Percentiles rank a stretch among this genome's conserved stretches.
phyloP scores from a whole-genome alignment of 1,140 invertebrate genomes.

The Tetramorium alpestre region DNA sequence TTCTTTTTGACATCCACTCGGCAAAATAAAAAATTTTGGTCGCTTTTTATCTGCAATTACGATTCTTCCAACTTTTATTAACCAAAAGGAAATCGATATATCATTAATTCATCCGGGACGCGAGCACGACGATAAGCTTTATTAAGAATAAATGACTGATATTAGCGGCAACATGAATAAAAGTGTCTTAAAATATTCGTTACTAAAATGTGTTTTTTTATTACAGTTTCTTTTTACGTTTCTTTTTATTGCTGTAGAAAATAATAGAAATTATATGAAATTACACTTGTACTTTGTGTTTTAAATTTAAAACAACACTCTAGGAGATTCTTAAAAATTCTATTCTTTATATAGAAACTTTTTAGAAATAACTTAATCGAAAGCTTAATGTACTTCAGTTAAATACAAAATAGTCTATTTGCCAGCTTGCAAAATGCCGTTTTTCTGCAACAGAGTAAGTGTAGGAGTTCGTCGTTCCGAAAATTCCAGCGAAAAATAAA shows the following conservation, averaged over 20 bases:
- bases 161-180: not conserved
- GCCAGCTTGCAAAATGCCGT: not conserved
- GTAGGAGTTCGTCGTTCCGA: constrained; percentile 37
- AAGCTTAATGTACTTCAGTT: constrained; percentile 3
- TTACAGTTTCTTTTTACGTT: not conserved
- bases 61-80: not conserved
- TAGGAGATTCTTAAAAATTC: not conserved
- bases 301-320: not conserved
- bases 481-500: constrained; percentile 38
- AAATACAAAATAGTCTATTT: constrained; percentile 1
- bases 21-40: not conserved
- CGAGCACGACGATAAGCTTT: not conserved
- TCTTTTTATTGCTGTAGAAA: not conserved
- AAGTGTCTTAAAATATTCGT: constrained; percentile 9
- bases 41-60: not conserved
- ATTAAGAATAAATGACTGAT: constrained; percentile 28
- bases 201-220: not conserved
- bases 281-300: not conserved
- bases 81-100: constrained; percentile 5
- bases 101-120: constrained; percentile 3
- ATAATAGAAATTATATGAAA: not conserved
- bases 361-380: not conserved
- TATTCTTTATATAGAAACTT: not conserved
- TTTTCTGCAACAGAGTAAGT: constrained; percentile 26
- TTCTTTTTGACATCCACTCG: not conserved